phyloP scores from a whole-genome alignment of 2,888 invertebrate genomes.

The Caenorhabditis sp. region DNA sequence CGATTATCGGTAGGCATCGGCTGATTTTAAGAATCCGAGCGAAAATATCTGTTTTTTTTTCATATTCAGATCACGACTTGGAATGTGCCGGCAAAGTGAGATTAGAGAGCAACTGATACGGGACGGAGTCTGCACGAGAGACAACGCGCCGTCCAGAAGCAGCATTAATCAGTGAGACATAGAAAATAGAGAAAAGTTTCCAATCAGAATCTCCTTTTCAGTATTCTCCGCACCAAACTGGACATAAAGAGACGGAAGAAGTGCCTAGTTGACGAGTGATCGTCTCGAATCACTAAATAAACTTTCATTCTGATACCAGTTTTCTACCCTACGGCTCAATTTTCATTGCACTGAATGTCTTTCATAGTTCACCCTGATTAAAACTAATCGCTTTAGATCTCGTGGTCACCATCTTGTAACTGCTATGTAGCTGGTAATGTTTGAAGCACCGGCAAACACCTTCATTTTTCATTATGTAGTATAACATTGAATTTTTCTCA shows the following conservation, averaged over 20 bases:
- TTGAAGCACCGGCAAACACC: conserved; percentile 18
- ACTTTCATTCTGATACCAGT: too few species aligned
- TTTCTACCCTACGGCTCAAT: conserved; percentile 21
- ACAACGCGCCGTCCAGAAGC: conserved; percentile 76
- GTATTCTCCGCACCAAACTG: conserved; percentile 77
- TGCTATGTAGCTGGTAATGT: conserved; percentile 49
- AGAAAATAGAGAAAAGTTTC: neutral
- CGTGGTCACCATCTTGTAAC: conserved; percentile 44
- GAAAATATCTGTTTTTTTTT: conserved; percentile 4
- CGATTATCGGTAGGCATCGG: conserved; percentile 68
- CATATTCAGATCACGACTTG: conserved; percentile 62
- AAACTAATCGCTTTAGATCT: conserved; percentile 46
- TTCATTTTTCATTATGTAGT: too few species aligned
- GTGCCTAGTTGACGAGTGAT: conserved; percentile 20
- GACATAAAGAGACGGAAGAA: conserved; percentile 69
- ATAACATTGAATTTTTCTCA: too few species aligned
- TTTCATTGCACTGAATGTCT: conserved; percentile 9
- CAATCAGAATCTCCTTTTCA: conserved; percentile 53
- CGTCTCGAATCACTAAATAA: neutral
- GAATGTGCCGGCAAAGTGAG: conserved; percentile 76
- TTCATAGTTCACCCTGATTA: conserved; percentile 17
- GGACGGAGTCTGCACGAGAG: conserved; percentile 75
- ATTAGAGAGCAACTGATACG: conserved; percentile 76
- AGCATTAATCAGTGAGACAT: conserved; percentile 76
- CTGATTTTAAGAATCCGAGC: neutral